A percentile compares a stretch with the other conserved stretches of the same genome.
Conservation (phyloP, 2,888 invertebrate genomes). For the Gordius sp. region DNA sequence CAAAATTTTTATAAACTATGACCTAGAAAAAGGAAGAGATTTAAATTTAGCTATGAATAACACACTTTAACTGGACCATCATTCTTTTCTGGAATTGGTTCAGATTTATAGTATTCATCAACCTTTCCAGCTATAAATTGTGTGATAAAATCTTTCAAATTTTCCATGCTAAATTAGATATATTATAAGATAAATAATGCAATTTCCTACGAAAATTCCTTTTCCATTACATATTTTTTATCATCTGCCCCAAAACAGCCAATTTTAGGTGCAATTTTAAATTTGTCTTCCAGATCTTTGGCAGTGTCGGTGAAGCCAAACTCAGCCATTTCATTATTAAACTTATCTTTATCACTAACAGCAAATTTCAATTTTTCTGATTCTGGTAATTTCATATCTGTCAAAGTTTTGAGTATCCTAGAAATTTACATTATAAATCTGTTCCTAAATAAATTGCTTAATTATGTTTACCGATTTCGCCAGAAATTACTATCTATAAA, state of each 20-base stretch:
- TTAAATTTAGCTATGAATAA: slow-evolving; percentile 13
- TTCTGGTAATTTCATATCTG: no score
- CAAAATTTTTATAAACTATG: slow-evolving; percentile 85
- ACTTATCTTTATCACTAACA: slow-evolving; percentile 66
- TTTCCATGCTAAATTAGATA: slow-evolving; percentile 42
- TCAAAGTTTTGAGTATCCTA: no score
- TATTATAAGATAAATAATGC: background rate
- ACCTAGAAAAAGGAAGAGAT: slow-evolving; percentile 31
- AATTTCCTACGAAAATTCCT: slow-evolving; percentile 52
- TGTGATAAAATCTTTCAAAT: slow-evolving; percentile 53
- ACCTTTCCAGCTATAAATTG: slow-evolving; percentile 52
- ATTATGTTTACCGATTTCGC: slow-evolving; percentile 54
- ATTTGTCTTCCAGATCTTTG: slow-evolving; percentile 29
- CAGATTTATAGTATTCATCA: slow-evolving; percentile 77
- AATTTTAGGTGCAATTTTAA: slow-evolving; percentile 63
- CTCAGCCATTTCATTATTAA: slow-evolving; percentile 72
- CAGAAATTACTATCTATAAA: slow-evolving; percentile 65
- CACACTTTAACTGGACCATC: slow-evolving; percentile 36
- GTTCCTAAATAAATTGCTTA: background rate
- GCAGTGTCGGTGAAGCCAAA: slow-evolving; percentile 39
- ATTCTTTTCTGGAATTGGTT: slow-evolving; percentile 58
- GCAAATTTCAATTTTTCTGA: slow-evolving; percentile 51
- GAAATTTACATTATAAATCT: slow-evolving; percentile 42
- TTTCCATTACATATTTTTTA: slow-evolving; percentile 61
- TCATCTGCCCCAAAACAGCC: slow-evolving; percentile 53